Conservation (phyloP, 2,888 invertebrate species). For the Cosmia pyralina region DNA sequence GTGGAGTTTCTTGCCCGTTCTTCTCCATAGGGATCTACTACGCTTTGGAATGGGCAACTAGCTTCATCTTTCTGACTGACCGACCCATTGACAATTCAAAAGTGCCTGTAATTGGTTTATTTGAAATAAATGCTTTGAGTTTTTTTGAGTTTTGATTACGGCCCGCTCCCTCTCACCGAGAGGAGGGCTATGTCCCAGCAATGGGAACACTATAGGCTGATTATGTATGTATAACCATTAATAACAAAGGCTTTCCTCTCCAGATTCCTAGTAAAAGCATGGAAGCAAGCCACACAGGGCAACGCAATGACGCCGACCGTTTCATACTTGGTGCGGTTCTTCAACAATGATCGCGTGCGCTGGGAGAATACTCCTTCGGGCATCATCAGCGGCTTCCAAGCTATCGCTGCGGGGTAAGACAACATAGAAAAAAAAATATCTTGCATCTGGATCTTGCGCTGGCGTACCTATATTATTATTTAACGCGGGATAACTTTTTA, state of each 20-base stretch:
- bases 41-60: no score
- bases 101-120: no score
- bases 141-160: no score
- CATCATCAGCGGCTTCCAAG: constrained; percentile 90
- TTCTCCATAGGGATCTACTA: no score
- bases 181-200: no score
- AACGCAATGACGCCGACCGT: constrained; percentile 92
- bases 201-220: no score
- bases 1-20: no score
- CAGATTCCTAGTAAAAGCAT: constrained; percentile 94
- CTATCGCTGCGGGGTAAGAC: constrained; percentile 91
- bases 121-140: no score
- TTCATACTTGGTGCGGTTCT: constrained; percentile 90
- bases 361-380: constrained; percentile 87
- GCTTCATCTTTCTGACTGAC: no score
- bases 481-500: background rate
- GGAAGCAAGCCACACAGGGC: constrained; percentile 92
- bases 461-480: background rate
- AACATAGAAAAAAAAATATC: background rate
- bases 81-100: no score
- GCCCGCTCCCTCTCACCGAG: no score
- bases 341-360: constrained; percentile 63
- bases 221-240: no score
- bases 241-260: constrained; percentile 14
- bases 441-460: background rate